Conservation (phyloP, 2,113 vertebrate genomes). For the Stigmatopora nigra region DNA sequence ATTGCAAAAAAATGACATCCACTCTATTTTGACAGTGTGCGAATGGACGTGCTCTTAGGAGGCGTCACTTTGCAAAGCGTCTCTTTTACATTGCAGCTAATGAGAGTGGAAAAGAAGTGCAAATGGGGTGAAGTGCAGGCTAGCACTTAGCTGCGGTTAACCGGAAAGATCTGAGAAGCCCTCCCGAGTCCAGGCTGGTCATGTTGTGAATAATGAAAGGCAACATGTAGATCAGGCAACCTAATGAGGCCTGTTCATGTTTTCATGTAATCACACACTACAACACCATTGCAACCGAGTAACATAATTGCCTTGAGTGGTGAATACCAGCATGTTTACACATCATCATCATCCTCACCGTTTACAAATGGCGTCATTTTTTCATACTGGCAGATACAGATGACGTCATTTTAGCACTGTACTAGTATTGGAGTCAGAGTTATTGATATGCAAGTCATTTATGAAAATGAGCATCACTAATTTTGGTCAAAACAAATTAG, state of each 20-base stretch:
- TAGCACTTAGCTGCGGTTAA: conserved; percentile 31
- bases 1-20: too few species aligned
- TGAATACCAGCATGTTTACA: background rate
- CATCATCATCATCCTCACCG: background rate
- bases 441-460: background rate
- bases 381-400: too few species aligned
- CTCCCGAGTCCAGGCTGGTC: conserved; percentile 23
- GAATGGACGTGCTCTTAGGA: background rate
- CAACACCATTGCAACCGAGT: background rate
- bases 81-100: conserved; percentile 20
- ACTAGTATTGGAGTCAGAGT: background rate
- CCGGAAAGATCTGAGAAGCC: conserved; percentile 36
- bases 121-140: conserved; percentile 17
- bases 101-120: conserved; percentile 18
- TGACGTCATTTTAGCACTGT: too few species aligned
- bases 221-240: conserved; percentile 29
- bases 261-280: conserved; percentile 7
- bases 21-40: too few species aligned
- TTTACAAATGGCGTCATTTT: background rate
- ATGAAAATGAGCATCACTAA: conserved; percentile 1
- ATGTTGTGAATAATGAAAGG: conserved; percentile 45
- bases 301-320: background rate
- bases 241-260: conserved; percentile 32
- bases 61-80: conserved; percentile 1
- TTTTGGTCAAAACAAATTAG: background rate